These are phyloP conservation scores for Luperina testacea DNA, from an alignment of 2,888 invertebrate species.

Conservation along the genomic window DNA sequence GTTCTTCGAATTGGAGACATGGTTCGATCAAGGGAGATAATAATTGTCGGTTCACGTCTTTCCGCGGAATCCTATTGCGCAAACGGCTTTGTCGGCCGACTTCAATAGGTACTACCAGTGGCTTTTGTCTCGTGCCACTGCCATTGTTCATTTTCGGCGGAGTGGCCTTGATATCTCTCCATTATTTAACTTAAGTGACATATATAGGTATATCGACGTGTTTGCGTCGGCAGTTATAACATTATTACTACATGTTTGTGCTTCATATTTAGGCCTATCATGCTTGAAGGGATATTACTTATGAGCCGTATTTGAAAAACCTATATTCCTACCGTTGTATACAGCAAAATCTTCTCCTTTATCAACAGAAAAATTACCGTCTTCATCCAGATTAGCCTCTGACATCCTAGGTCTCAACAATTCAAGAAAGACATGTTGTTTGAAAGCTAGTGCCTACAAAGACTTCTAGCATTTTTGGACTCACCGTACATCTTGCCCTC, in stretches of 20 bases:
- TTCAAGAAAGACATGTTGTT: neutral
- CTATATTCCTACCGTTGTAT: neutral
- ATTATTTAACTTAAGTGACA: conserved; percentile 81
- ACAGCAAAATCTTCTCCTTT: neutral
- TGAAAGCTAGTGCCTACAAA: conserved; percentile 35
- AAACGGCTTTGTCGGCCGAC: conserved; percentile 88
- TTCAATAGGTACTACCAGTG: conserved; percentile 83
- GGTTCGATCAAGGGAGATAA: conserved; percentile 86
- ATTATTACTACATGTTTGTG: conserved; percentile 11
- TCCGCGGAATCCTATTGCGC: conserved; percentile 89
- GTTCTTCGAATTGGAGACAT: conserved; percentile 85
- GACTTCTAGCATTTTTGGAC: conserved; percentile 88
- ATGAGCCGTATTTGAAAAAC: neutral
- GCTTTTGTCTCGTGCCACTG: conserved; percentile 88
- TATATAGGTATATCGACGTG: conserved; percentile 69
- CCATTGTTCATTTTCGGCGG: conserved; percentile 87
- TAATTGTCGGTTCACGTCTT: conserved; percentile 89
- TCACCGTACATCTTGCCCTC: conserved; percentile 99
- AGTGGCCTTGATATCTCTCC: conserved; percentile 84
- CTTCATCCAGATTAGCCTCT: neutral
- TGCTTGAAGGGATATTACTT: no score
- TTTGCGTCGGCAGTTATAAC: conserved; percentile 23
- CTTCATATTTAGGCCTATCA: conserved; percentile 23
- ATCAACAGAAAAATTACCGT: neutral
- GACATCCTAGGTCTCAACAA: neutral